These are phyloP conservation scores for Cepaea hortensis DNA, from an alignment of 2,888 invertebrate genomes.

Conservation along the genomic window DNA sequence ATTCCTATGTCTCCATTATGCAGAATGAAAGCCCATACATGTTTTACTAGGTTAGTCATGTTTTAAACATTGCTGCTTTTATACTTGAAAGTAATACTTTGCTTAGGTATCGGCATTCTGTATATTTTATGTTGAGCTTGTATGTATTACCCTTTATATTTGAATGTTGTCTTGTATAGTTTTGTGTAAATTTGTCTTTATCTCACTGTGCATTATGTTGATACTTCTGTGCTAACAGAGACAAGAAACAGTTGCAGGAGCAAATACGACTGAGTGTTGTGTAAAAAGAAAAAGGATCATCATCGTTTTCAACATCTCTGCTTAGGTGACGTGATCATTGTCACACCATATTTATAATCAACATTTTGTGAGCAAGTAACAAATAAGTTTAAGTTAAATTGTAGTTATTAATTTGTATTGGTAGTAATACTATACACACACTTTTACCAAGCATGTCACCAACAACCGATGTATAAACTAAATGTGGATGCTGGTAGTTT, in stretches of 20 bases:
- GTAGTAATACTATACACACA: too few species aligned
- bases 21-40: too few species aligned
- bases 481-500: too few species aligned
- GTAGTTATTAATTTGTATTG: not conserved
- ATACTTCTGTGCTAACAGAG: constrained; percentile 17
- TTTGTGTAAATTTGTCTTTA: not conserved
- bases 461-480: too few species aligned
- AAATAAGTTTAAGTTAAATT: not conserved
- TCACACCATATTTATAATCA: not conserved
- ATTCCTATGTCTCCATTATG: too few species aligned
- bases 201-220: too few species aligned
- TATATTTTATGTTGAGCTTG: not conserved
- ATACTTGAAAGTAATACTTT: too few species aligned
- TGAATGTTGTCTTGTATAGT: not conserved
- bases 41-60: too few species aligned
- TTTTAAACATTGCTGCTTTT: too few species aligned
- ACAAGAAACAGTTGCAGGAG: too few species aligned
- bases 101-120: not conserved
- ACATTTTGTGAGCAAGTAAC: not conserved
- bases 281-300: not conserved
- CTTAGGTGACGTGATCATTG: constrained; percentile 9
- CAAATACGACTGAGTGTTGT: constrained; percentile 14
- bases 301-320: not conserved
- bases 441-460: too few species aligned
- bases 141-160: not conserved